Percentiles rank a stretch among this genome's conserved stretches.
phyloP scores from a whole-genome alignment of 2,888 invertebrate genomes.

The Frankliniella intonsa region DNA sequence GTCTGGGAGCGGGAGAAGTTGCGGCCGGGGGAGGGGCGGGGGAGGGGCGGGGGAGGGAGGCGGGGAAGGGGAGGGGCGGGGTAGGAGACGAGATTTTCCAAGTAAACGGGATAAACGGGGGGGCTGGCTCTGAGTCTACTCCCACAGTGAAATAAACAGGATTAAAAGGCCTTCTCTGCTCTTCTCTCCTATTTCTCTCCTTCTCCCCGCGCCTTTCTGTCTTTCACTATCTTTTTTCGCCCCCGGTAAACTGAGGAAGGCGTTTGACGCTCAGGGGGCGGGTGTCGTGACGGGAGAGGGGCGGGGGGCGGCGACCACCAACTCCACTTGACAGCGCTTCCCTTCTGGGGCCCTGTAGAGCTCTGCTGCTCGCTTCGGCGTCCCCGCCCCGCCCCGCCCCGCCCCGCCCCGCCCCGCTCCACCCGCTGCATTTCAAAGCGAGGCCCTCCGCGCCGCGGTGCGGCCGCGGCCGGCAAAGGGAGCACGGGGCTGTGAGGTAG shows the following conservation, averaged over 20 bases:
- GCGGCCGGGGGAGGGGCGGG: neutral
- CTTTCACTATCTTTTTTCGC: constrained; percentile 27
- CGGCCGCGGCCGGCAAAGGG: constrained; percentile 27
- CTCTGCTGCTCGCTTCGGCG: too few species aligned
- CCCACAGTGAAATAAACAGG: constrained; percentile 31
- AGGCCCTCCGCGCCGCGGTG: neutral
- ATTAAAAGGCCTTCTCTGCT: constrained; percentile 32
- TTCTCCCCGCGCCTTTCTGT: constrained; percentile 27
- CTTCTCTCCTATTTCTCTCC: too few species aligned
- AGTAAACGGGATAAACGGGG: constrained; percentile 31
- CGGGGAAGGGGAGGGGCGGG: constrained; percentile 4
- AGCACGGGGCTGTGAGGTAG: constrained; percentile 31
- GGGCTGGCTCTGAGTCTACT: too few species aligned
- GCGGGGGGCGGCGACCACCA: constrained; percentile 6
- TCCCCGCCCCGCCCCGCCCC: constrained; percentile 27
- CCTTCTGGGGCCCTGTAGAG: too few species aligned
- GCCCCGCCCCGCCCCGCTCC: too few species aligned
- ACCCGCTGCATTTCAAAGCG: constrained; percentile 32
- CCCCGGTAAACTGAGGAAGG: neutral
- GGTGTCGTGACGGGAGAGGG: too few species aligned
- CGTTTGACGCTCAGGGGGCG: neutral
- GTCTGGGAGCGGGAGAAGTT: neutral
- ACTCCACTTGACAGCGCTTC: constrained; percentile 27
- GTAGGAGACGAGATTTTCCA: constrained; percentile 29
- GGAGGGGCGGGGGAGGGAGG: neutral